Evolutionary conservation across 2,888 invertebrate species (phyloP), one percentile per base, ranked within the genome.

Genomic region (Cheilosia variabilis): DNA sequence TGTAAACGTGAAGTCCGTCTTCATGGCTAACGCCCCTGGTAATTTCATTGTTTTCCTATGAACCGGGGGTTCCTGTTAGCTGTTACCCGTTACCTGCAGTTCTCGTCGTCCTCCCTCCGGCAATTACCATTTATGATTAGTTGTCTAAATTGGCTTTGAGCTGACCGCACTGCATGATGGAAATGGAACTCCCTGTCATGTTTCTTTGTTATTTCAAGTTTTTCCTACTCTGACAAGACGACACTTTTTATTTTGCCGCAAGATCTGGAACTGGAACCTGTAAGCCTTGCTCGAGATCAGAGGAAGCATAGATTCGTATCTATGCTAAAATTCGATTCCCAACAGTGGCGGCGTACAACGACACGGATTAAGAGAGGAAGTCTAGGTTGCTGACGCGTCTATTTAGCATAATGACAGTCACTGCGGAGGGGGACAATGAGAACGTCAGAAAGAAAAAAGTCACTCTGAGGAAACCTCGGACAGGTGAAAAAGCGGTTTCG

Each of bases 61-160:
- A 24, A 19, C 22, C 24, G 52, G 7, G 43, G n/a, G 22, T 37
- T 47, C 22, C n/a, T n/a, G n/a, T n/a, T n/a, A n/a, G n/a, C n/a
- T 50, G 37, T 10, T n/a, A 9, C 17, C 9, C 43, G 43, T 4
- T 52, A 31, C n/a, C 45, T 41, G 7, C 31, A 31, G 6, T 27
- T 52, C 31, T 6, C 52, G 13, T 15, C 27, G 13, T 24, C 22
- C 22, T 24, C 22, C 22, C 47, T 31, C 27, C 45, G 37, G 65
- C 79, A 80, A 84, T 84, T 84, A 79, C 79, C 79, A 84, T 84
- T 79, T 84, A 79, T 79, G 83, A 84, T 84, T 75, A 79, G 84
- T 80, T 76, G 55, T 41, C 43, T 60, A 75, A 71, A 75, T 79
- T 73, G 63, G 31, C 63, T 79, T 79, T 79, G 75, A 75, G 58